Conservation (phyloP, 2,797 vertebrate genomes). For the Mus minutoides region DNA sequence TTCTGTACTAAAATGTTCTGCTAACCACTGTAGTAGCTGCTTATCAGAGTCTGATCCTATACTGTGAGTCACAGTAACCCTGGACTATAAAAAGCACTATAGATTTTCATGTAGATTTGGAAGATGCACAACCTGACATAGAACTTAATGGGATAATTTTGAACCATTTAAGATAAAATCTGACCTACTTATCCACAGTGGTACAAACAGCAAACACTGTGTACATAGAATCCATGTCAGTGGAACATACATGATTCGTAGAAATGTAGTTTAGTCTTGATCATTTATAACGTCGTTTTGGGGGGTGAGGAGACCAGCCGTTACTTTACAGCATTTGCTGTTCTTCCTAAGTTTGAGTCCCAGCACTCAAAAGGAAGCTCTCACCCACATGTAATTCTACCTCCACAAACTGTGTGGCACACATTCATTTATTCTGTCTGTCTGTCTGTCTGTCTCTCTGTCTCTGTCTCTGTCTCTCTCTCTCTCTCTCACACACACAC, state of each 20-base stretch:
- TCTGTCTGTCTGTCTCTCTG: too few relatives aligned
- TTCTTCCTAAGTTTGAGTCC: not conserved
- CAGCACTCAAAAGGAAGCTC: too few relatives aligned
- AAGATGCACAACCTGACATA: not conserved
- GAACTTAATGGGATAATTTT: not conserved
- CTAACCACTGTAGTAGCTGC: not conserved
- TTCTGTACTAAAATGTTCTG: not conserved
- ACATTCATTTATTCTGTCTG: not conserved
- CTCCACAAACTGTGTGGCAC: not conserved
- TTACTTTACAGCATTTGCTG: not conserved
- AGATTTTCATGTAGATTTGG: not conserved
- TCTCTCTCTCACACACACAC: not conserved
- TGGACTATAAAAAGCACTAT: not conserved
- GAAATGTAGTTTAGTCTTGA: not conserved
- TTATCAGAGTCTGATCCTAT: not conserved
- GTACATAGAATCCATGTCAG: not conserved
- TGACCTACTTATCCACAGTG: not conserved
- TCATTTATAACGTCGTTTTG: not conserved
- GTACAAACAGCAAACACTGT: not conserved
- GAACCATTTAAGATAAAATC: not conserved
- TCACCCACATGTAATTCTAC: not conserved
- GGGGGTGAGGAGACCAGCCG: rapidly evolving
- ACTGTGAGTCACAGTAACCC: not conserved
- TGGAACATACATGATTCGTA: not conserved
- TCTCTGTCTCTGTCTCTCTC: too few relatives aligned